These are phyloP conservation scores for Hydriomena furcata DNA, from an alignment of 2,888 invertebrate genomes.

Conservation along the genomic window DNA sequence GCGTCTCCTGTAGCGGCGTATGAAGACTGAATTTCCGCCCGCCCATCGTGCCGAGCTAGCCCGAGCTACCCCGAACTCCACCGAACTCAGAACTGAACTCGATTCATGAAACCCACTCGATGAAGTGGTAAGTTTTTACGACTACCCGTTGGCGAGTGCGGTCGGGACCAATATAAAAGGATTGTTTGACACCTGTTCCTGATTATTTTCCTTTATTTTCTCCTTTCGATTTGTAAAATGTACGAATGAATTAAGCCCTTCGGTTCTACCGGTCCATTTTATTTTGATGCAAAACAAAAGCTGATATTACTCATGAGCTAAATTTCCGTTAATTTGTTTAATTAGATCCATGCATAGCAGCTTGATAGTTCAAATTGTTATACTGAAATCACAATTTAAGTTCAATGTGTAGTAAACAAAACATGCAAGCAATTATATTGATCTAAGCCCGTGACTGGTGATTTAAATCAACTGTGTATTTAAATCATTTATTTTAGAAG, in stretches of 20 bases:
- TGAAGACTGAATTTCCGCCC: slow-evolving; percentile 71
- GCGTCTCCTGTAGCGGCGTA: slow-evolving; percentile 44
- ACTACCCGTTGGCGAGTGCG: slow-evolving; percentile 69
- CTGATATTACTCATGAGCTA: too few relatives aligned
- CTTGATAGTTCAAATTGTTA: too few relatives aligned
- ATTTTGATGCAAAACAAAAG: not conserved
- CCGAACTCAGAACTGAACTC: slow-evolving; percentile 52
- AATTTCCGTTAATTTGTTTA: too few relatives aligned
- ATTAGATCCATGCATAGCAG: too few relatives aligned
- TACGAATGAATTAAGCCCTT: slow-evolving; percentile 26
- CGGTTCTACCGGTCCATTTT: slow-evolving; percentile 7
- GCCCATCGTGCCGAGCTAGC: slow-evolving; percentile 55
- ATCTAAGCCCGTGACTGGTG: too few relatives aligned
- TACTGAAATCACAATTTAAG: too few relatives aligned
- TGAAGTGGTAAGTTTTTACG: slow-evolving; percentile 82
- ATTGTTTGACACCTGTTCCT: slow-evolving; percentile 71
- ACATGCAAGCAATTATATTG: too few relatives aligned
- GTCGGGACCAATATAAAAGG: slow-evolving; percentile 70
- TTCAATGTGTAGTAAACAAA: too few relatives aligned
- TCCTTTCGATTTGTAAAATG: slow-evolving; percentile 23
- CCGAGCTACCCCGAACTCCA: slow-evolving; percentile 52
- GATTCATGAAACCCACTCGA: slow-evolving; percentile 76
- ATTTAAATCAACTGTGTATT: too few relatives aligned
- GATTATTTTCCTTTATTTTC: slow-evolving; percentile 52
- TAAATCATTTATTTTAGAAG: too few relatives aligned